These are phyloP conservation scores for Tholera decimalis DNA, from an alignment of 2,888 invertebrate genomes.

Conservation along the genomic window DNA sequence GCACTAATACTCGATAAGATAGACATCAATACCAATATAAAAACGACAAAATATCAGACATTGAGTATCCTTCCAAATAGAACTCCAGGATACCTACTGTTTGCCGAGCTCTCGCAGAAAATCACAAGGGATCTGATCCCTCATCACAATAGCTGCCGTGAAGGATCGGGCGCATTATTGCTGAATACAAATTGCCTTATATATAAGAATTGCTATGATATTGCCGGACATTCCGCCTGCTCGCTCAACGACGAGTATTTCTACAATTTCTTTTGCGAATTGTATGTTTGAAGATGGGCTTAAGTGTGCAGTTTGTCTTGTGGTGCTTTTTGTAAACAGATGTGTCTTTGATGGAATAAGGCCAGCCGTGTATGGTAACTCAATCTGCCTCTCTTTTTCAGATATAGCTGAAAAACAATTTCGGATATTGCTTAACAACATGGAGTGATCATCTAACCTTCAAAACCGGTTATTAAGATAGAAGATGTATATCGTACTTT, in stretches of 20 bases:
- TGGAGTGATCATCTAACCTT: no score
- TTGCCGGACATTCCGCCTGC: conserved; percentile 57
- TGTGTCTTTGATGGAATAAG: not conserved
- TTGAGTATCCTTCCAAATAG: not conserved
- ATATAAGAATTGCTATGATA: conserved; percentile 69
- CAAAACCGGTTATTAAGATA: no score
- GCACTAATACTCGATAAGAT: not conserved
- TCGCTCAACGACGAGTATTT: conserved; percentile 47
- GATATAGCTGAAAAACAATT: no score
- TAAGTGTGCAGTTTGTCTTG: conserved; percentile 37
- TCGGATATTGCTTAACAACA: no score
- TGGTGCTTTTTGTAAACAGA: not conserved
- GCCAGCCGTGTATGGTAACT: not conserved
- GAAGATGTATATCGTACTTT: no score
- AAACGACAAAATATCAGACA: conserved; percentile 14
- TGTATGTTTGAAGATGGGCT: conserved; percentile 4
- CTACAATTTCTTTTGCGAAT: conserved; percentile 48
- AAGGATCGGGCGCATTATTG: conserved; percentile 64
- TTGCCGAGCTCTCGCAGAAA: conserved; percentile 18
- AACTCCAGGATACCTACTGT: conserved; percentile 2
- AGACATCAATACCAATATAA: conserved; percentile 3
- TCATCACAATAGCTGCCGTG: conserved; percentile 52
- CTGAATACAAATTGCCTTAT: conserved; percentile 73
- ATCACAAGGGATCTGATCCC: conserved; percentile 51
- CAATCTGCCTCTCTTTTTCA: no score